Evolutionary conservation across 2,888 invertebrate genomes (phyloP).

Genomic region (Phania funesta): DNA sequence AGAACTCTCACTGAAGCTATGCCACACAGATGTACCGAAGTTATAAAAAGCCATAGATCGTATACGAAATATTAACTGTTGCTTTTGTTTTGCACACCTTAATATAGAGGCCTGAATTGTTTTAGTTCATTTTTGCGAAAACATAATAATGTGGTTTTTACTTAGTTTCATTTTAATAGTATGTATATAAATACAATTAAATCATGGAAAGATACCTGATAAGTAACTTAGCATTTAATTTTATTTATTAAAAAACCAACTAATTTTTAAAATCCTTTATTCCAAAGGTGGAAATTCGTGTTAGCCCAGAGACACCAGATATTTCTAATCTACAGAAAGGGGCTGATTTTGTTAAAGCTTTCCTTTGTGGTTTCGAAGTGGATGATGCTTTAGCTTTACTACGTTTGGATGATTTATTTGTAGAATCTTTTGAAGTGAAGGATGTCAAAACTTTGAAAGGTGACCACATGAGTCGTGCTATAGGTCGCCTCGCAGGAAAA

Average conservation of each 20-base stretch:
- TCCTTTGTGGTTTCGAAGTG: slow-evolving; percentile 97
- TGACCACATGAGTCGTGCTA: slow-evolving; percentile 96
- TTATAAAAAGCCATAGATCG: too few species aligned
- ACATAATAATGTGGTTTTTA: too few species aligned
- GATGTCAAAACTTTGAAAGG: slow-evolving; percentile 97
- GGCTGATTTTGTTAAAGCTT: slow-evolving; percentile 98
- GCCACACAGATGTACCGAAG: too few species aligned
- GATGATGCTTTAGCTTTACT: slow-evolving; percentile 97
- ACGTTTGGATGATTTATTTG: slow-evolving; percentile 96
- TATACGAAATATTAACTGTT: too few species aligned
- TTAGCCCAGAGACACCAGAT: slow-evolving; percentile 84
- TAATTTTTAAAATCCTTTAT: not conserved
- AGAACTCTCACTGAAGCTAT: too few species aligned
- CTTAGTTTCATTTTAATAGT: too few species aligned
- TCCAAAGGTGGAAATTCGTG: slow-evolving; percentile 79
- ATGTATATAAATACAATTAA: too few species aligned
- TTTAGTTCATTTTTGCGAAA: too few species aligned
- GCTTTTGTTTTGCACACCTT: too few species aligned
- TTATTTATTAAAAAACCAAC: not conserved
- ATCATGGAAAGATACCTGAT: too few species aligned
- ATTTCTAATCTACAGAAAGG: slow-evolving; percentile 96
- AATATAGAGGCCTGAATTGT: too few species aligned
- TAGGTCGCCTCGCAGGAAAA: slow-evolving; percentile 97
- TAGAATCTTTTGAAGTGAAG: slow-evolving; percentile 98
- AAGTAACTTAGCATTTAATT: too few species aligned